phyloP scores from a whole-genome alignment of 2,888 invertebrate species.

The Acronicta leporina region DNA sequence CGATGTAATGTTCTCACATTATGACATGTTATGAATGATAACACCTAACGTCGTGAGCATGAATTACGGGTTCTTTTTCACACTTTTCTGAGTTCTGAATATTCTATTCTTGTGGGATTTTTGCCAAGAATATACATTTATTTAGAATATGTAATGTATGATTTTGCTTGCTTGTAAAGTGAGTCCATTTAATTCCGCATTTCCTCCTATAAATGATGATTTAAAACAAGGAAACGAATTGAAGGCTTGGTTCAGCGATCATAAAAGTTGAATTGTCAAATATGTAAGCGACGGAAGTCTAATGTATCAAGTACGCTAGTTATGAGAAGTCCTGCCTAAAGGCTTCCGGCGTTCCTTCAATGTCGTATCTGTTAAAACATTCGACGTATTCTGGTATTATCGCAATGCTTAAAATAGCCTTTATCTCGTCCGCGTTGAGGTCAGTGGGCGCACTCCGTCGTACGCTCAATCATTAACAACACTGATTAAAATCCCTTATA shows the following conservation, averaged over 20 bases:
- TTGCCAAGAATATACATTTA: constrained; percentile 47
- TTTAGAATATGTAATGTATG: constrained; percentile 22
- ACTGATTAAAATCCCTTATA: constrained; percentile 76
- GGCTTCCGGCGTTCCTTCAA: constrained; percentile 80
- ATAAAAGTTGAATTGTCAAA: constrained; percentile 29
- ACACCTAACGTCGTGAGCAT: constrained; percentile 29
- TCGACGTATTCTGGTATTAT: constrained; percentile 84
- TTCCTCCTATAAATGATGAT: constrained; percentile 10
- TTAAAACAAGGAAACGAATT: constrained; percentile 17
- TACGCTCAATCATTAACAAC: constrained; percentile 78
- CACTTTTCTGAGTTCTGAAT: constrained; percentile 36
- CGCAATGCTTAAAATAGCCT: constrained; percentile 84
- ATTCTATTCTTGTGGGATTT: constrained; percentile 48
- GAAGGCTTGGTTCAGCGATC: constrained; percentile 2
- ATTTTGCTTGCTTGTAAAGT: constrained; percentile 3
- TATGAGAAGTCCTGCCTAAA: constrained; percentile 67
- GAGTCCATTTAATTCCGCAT: constrained; percentile 2
- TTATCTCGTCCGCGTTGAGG: constrained; percentile 86
- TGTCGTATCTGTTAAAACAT: constrained; percentile 78
- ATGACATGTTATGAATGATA: constrained; percentile 33
- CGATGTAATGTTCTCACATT: constrained; percentile 31
- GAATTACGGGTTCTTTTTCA: constrained; percentile 35
- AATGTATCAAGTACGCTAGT: constrained; percentile 45
- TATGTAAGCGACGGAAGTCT: constrained; percentile 46
- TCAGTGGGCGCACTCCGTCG: constrained; percentile 82